These are phyloP conservation scores for Drosophila borborema DNA, from an alignment of 2,888 invertebrate genomes.

Conservation along the genomic window DNA sequence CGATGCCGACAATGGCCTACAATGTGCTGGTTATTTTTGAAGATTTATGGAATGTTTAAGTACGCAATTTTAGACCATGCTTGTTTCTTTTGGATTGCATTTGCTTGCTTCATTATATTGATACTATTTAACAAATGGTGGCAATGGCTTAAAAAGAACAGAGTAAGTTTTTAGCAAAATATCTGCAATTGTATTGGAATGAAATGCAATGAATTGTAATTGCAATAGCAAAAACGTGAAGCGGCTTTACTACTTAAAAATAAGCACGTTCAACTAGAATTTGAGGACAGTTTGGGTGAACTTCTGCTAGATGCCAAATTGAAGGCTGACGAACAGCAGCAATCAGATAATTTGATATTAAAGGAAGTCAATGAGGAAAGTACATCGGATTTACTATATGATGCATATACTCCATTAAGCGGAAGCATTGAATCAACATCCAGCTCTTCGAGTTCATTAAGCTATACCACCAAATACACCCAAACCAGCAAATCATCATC, in stretches of 20 bases:
- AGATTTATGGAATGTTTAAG: neutral
- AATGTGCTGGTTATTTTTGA: slow-evolving; percentile 4
- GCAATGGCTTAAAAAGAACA: neutral
- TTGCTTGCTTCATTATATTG: neutral
- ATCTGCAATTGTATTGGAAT: too few relatives aligned
- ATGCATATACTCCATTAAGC: neutral
- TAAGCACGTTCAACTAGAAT: neutral
- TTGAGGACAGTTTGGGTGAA: slow-evolving; percentile 3
- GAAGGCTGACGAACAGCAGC: neutral
- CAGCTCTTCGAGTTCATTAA: neutral
- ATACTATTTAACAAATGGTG: neutral
- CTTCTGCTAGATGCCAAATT: neutral
- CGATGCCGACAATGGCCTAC: neutral
- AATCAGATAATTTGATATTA: too few relatives aligned
- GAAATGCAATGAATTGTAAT: too few relatives aligned
- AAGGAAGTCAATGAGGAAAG: neutral
- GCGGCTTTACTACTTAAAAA: neutral
- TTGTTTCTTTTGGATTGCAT: neutral
- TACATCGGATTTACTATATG: neutral
- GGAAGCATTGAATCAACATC: neutral
- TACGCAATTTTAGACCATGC: neutral
- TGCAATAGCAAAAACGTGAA: neutral
- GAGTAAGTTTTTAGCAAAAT: neutral
- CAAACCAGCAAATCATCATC: neutral
- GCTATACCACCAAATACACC: neutral